Percentiles rank a stretch among this genome's conserved stretches.
phyloP scores from a whole-genome alignment of 2,888 invertebrate species.

The Philereme vetulata region DNA sequence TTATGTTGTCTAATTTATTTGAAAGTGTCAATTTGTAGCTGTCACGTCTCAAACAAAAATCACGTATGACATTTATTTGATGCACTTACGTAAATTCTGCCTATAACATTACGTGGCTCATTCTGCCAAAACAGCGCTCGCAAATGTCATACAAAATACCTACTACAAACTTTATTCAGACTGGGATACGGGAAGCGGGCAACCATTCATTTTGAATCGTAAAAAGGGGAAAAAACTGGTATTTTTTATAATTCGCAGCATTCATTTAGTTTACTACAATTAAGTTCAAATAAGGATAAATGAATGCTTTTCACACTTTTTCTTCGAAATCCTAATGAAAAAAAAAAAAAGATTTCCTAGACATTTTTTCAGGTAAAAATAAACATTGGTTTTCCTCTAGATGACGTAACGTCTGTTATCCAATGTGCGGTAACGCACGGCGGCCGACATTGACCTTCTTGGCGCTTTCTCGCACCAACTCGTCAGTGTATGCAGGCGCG shows the following conservation, averaged over 20 bases:
- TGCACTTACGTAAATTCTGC: constrained; percentile 15
- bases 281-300: too few species aligned
- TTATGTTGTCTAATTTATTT: background rate
- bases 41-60: constrained; percentile 7
- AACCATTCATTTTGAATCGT: too few species aligned
- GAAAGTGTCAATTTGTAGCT: background rate
- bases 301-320: too few species aligned
- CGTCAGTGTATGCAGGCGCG: constrained; percentile 23
- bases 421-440: constrained; percentile 39
- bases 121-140: constrained; percentile 12
- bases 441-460: constrained; percentile 48
- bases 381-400: background rate
- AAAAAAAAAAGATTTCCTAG: background rate
- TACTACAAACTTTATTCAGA: background rate
- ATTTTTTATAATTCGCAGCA: too few species aligned
- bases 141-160: constrained; percentile 4
- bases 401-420: constrained; percentile 37
- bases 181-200: background rate
- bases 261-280: too few species aligned
- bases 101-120: constrained; percentile 12
- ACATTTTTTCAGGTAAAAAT: background rate
- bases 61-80: constrained; percentile 16
- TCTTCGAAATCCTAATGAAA: background rate
- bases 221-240: too few species aligned
- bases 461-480: constrained; percentile 42